A percentile compares a stretch with the other conserved stretches of the same genome.
Evolutionary conservation across 2,113 vertebrate species (phyloP).

Genomic region (Ceyx cyanopectus): DNA sequence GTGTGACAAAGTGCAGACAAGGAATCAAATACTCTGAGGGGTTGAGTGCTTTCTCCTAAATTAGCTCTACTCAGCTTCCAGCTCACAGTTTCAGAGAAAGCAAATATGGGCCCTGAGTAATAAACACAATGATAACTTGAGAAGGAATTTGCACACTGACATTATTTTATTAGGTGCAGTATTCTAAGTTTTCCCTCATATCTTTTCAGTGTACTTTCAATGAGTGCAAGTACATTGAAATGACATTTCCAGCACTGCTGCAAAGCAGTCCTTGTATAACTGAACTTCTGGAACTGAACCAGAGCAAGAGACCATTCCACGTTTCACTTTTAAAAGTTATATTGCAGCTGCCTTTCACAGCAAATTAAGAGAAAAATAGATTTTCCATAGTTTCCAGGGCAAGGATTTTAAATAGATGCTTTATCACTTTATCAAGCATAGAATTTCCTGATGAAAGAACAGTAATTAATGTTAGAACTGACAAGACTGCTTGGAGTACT

Average conservation of each 20-base stretch:
- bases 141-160: not conserved
- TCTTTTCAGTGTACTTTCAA: not conserved
- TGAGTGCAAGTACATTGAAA: not conserved
- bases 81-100: not conserved
- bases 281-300: not conserved
- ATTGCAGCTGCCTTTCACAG: slow-evolving; percentile 30
- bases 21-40: not conserved
- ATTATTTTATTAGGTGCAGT: not conserved
- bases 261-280: not conserved
- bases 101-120: not conserved
- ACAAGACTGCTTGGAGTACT: slow-evolving; percentile 27
- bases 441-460: slow-evolving; percentile 61
- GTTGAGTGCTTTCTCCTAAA: not conserved
- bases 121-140: not conserved
- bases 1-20: not conserved
- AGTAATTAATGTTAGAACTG: slow-evolving; percentile 60
- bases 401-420: slow-evolving; percentile 54
- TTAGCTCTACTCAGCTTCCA: not conserved
- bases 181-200: not conserved
- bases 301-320: not conserved
- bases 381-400: slow-evolving; percentile 33
- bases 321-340: not conserved
- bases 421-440: slow-evolving; percentile 57
- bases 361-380: slow-evolving; percentile 49
- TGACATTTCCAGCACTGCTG: not conserved